Conservation (phyloP, 2,888 invertebrate species). For the Unio pictorum region DNA sequence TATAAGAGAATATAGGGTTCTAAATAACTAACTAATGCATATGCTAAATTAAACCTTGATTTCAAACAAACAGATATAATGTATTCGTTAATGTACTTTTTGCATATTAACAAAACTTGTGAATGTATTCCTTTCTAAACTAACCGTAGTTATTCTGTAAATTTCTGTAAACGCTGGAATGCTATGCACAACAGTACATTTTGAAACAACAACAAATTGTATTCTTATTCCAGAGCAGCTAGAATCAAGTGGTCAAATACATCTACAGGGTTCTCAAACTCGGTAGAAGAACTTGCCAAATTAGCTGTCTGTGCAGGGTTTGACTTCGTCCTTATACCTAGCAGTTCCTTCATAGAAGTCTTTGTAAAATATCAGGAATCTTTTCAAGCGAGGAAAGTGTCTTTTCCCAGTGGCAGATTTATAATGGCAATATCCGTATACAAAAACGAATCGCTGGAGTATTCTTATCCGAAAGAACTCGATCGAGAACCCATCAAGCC, state of each 20-base stretch:
- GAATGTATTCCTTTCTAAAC: too few species aligned
- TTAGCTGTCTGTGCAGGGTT: conserved; percentile 11
- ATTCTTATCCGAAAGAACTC: conserved; percentile 7
- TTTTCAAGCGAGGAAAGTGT: background rate
- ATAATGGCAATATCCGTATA: conserved; percentile 4
- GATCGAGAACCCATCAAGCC: conserved; percentile 4
- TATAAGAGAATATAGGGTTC: too few species aligned
- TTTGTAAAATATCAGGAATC: conserved; percentile 8
- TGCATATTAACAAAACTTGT: too few species aligned
- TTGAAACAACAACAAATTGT: too few species aligned
- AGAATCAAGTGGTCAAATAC: background rate
- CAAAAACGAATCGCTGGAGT: background rate
- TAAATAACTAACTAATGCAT: too few species aligned
- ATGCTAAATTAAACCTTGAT: too few species aligned
- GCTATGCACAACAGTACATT: too few species aligned
- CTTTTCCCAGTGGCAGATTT: conserved; percentile 7
- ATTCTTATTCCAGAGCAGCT: background rate
- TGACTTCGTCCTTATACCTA: conserved; percentile 5
- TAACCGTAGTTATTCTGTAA: too few species aligned
- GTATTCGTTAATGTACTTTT: too few species aligned
- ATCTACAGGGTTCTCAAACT: background rate
- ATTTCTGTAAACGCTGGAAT: too few species aligned
- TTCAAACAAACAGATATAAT: too few species aligned
- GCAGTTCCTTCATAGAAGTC: conserved; percentile 3
- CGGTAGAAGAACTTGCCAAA: background rate